A percentile compares a stretch with the other conserved stretches of the same genome.
Conservation (phyloP, 2,113 vertebrate species). For the Petrocephalus microphthalmus region DNA sequence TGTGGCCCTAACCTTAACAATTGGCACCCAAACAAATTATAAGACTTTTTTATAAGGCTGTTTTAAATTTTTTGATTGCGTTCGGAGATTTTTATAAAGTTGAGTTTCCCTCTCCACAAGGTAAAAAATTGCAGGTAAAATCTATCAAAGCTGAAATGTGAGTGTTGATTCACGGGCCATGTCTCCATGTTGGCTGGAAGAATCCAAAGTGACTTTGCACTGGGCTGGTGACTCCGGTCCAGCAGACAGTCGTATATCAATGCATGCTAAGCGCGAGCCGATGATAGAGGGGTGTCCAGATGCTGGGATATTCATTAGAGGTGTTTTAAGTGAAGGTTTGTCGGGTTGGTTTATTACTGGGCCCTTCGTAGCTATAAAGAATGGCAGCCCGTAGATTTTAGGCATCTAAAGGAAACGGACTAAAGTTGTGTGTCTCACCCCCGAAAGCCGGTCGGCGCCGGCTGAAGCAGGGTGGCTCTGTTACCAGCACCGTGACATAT, state of each 20-base stretch:
- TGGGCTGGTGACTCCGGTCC: background rate
- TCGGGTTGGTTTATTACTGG: background rate
- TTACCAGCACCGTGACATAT: background rate
- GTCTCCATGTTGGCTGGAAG: background rate
- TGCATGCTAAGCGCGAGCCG: background rate
- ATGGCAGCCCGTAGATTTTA: background rate
- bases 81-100: too few relatives aligned
- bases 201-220: background rate
- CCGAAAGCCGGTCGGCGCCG: background rate
- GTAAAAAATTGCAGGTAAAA: too few relatives aligned
- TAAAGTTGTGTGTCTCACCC: background rate
- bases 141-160: too few relatives aligned
- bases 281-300: background rate
- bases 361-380: background rate
- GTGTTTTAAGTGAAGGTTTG: background rate
- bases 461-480: background rate
- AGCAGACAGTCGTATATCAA: background rate
- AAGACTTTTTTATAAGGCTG: too few relatives aligned
- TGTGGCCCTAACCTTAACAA: too few relatives aligned
- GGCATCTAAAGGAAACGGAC: background rate
- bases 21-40: too few relatives aligned
- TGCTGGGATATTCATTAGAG: background rate
- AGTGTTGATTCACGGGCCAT: background rate
- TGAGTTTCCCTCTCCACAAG: too few relatives aligned
- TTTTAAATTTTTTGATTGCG: too few relatives aligned